Conservation (phyloP, 2,113 vertebrate species). For the Ahaetulla prasina region DNA sequence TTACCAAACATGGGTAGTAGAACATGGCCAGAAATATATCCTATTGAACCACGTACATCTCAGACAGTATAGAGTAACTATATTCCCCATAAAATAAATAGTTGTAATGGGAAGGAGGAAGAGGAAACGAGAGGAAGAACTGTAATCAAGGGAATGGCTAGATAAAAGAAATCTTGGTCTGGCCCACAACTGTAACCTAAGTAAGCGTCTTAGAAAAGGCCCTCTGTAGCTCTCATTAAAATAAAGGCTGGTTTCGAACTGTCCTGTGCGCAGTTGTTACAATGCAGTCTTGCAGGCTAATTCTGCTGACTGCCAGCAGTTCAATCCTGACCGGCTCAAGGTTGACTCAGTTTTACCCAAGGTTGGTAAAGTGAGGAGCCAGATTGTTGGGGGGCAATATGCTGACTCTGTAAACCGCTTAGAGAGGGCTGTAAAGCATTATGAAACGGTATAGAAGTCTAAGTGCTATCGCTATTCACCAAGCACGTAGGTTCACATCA, state of each 20-base stretch:
- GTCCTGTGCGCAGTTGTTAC: not conserved
- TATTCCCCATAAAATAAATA: too few relatives aligned
- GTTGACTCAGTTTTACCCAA: not conserved
- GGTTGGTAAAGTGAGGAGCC: not conserved
- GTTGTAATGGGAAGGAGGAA: too few relatives aligned
- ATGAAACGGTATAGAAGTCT: not conserved
- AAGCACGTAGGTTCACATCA: not conserved
- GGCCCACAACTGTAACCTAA: too few relatives aligned
- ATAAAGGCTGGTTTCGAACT: too few relatives aligned
- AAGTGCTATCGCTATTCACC: not conserved
- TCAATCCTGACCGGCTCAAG: not conserved
- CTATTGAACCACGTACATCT: too few relatives aligned
- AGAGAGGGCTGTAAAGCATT: not conserved
- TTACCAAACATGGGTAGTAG: not conserved
- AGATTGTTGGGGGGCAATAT: not conserved
- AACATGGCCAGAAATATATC: too few relatives aligned
- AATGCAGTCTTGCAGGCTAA: not conserved
- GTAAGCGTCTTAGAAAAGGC: too few relatives aligned
- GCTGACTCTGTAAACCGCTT: not conserved
- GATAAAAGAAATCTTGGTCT: too few relatives aligned
- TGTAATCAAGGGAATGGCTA: too few relatives aligned
- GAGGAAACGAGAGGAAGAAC: too few relatives aligned
- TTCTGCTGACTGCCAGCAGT: not conserved
- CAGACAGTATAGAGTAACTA: too few relatives aligned
- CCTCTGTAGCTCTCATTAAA: too few relatives aligned